Conservation (phyloP, 2,797 vertebrate genomes). For the Acomys russatus region DNA sequence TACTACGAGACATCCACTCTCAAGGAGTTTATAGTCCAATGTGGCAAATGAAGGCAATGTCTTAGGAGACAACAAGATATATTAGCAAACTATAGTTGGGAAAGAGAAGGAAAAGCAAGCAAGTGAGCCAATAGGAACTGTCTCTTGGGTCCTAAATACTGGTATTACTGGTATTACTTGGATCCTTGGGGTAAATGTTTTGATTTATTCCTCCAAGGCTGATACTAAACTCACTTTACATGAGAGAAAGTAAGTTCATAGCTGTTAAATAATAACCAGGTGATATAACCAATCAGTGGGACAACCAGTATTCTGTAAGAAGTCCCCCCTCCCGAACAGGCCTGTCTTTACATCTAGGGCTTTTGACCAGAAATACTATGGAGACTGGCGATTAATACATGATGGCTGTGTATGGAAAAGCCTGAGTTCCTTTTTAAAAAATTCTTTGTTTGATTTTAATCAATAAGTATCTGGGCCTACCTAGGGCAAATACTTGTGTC, state of each 20-base stretch:
- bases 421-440: not conserved
- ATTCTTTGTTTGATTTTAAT: constrained; percentile 19
- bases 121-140: constrained; percentile 17
- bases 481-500: not conserved
- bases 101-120: not conserved
- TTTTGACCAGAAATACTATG: constrained; percentile 44
- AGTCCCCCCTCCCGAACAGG: not conserved
- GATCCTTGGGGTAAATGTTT: not conserved
- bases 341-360: not conserved
- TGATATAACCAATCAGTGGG: not conserved
- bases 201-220: constrained; percentile 47
- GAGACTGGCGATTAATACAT: not conserved
- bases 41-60: constrained; percentile 37
- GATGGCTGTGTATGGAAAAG: not conserved
- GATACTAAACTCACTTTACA: not conserved
- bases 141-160: constrained; percentile 25
- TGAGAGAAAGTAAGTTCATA: constrained; percentile 20
- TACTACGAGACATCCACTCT: not conserved
- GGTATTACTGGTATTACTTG: not conserved
- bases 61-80: not conserved
- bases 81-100: not conserved
- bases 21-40: constrained; percentile 24
- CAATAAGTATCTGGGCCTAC: not conserved
- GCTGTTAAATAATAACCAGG: constrained; percentile 30
- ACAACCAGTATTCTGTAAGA: constrained; percentile 45